Conservation (phyloP, 2,888 invertebrate species). For the Pocota personata region DNA sequence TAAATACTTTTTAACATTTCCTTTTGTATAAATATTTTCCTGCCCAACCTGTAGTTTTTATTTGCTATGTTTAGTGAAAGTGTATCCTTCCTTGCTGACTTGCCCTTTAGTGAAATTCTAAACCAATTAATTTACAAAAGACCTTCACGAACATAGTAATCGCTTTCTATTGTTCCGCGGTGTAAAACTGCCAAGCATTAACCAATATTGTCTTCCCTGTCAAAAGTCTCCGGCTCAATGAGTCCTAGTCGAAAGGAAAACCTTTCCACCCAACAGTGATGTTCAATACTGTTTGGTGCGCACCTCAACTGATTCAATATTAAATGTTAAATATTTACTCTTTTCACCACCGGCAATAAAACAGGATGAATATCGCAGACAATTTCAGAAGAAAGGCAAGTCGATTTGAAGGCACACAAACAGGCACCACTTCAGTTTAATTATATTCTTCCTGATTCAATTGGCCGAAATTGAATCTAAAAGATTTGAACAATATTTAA, state of each 20-base stretch:
- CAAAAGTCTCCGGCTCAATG: conserved; percentile 6
- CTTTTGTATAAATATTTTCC: neutral
- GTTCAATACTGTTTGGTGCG: conserved; percentile 22
- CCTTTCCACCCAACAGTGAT: neutral
- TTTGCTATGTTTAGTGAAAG: neutral
- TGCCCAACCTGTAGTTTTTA: neutral
- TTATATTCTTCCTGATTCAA: conserved; percentile 56
- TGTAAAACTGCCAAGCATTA: conserved; percentile 1
- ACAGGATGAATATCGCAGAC: neutral
- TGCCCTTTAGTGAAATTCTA: conserved; percentile 1
- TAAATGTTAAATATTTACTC: conserved; percentile 46
- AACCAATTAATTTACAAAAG: conserved; percentile 55
- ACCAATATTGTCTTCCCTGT: conserved; percentile 27
- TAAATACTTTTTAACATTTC: neutral
- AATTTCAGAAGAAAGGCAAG: neutral
- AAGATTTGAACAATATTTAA: conserved; percentile 68
- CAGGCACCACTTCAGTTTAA: conserved; percentile 1
- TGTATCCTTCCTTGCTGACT: neutral
- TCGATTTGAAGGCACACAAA: neutral
- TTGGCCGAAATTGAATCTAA: conserved; percentile 62
- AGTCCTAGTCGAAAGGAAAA: conserved; percentile 1
- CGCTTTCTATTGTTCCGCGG: conserved; percentile 21
- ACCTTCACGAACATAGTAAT: conserved; percentile 29
- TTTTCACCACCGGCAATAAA: neutral
- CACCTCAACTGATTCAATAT: conserved; percentile 56